A percentile compares a stretch with the other conserved stretches of the same genome.
These are phyloP conservation scores for Ophioninae sp. DNA, from an alignment of 2,888 invertebrate species.

Conservation along the genomic window DNA sequence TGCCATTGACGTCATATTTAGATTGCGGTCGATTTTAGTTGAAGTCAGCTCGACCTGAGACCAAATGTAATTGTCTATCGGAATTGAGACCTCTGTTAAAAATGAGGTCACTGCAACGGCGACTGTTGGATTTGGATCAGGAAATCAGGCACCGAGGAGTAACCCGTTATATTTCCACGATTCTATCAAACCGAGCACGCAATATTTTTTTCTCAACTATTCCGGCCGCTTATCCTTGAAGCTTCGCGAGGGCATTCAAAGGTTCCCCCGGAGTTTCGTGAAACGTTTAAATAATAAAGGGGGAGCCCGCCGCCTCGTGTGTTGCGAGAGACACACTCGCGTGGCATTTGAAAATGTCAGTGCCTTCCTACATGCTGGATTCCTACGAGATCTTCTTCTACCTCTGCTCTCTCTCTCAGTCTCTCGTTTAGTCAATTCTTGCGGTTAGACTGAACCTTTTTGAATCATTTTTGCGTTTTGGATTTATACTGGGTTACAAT, in stretches of 20 bases:
- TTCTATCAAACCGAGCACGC: background rate
- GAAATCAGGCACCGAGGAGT: too few species aligned
- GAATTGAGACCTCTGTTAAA: too few species aligned
- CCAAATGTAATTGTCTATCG: too few species aligned
- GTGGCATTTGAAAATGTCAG: conserved; percentile 79
- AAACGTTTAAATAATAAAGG: conserved; percentile 67
- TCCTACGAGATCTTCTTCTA: conserved; percentile 29
- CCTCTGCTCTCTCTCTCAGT: conserved; percentile 1
- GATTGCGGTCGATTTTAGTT: too few species aligned
- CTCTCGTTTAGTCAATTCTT: background rate
- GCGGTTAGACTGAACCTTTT: background rate
- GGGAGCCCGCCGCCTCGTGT: conserved; percentile 60
- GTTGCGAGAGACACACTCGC: conserved; percentile 60
- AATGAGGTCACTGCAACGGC: too few species aligned
- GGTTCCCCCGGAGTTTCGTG: conserved; percentile 24
- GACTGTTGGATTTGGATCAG: background rate
- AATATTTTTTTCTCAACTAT: background rate
- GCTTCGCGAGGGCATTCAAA: background rate
- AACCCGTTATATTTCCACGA: background rate
- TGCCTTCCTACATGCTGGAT: conserved; percentile 74
- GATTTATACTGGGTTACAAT: too few species aligned
- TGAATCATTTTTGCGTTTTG: too few species aligned
- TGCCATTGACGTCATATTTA: too few species aligned
- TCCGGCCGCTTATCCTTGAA: background rate
- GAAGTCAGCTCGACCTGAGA: too few species aligned